phyloP scores from a whole-genome alignment of 1,140 invertebrate genomes.

The Phocides pigmalion region DNA sequence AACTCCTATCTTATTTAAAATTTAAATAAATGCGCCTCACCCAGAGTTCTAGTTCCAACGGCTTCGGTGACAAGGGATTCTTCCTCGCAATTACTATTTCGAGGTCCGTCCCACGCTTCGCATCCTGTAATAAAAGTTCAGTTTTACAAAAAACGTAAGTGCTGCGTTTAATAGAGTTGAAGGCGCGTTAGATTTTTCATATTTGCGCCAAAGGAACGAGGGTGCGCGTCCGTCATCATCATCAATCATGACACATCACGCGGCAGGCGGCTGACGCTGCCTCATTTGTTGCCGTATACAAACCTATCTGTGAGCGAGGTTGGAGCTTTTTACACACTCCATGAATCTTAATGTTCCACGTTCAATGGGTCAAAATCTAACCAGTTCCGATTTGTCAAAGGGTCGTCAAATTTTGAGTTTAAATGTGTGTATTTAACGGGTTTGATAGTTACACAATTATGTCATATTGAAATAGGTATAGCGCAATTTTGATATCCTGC shows the following conservation, averaged over 20 bases:
- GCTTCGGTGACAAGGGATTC: constrained; percentile 89
- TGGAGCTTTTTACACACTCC: constrained; percentile 42
- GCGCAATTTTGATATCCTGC: no score
- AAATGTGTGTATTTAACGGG: neutral
- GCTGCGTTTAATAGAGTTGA: constrained; percentile 36
- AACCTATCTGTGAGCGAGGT: constrained; percentile 38
- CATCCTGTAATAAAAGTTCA: constrained; percentile 84
- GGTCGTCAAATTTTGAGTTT: neutral
- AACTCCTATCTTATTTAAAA: constrained; percentile 47
- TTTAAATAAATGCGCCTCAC: constrained; percentile 79
- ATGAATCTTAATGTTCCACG: constrained; percentile 25
- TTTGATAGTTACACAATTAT: neutral
- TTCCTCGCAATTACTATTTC: constrained; percentile 92
- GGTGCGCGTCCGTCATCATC: constrained; percentile 60
- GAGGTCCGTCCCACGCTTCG: constrained; percentile 91
- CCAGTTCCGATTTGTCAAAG: constrained; percentile 12
- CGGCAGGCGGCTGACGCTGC: constrained; percentile 44
- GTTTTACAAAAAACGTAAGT: constrained; percentile 18
- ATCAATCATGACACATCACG: constrained; percentile 66
- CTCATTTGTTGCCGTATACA: constrained; percentile 55
- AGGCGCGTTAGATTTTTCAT: constrained; percentile 59
- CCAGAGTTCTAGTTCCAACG: constrained; percentile 92
- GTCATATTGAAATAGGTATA: no score
- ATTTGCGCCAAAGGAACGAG: constrained; percentile 40
- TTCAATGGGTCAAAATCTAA: constrained; percentile 16